A percentile compares a stretch with the other conserved stretches of the same genome.
These are phyloP conservation scores for Dasyurus viverrinus DNA, from an alignment of 2,113 vertebrate species.

Conservation along the genomic window DNA sequence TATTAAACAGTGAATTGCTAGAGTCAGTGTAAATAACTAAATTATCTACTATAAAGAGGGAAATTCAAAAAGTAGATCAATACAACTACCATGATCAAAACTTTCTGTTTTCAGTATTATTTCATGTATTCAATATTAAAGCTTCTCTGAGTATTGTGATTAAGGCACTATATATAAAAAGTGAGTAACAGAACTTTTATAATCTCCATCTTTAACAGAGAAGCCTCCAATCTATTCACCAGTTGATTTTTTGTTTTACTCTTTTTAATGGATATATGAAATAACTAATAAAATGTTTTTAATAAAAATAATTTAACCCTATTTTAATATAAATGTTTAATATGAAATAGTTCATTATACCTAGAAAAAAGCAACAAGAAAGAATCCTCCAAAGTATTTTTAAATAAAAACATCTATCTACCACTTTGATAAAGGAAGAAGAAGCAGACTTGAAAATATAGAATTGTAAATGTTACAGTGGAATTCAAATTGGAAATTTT, in stretches of 20 bases:
- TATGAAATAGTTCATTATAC: neutral
- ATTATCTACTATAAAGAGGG: conserved; percentile 5
- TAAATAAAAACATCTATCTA: neutral
- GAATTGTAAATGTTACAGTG: neutral
- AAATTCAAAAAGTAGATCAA: conserved; percentile 42
- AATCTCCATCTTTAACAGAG: conserved; percentile 36
- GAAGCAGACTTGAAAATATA: neutral
- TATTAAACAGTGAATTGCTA: conserved; percentile 12
- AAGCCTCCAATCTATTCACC: neutral
- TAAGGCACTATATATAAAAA: conserved; percentile 12
- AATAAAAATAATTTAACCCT: neutral
- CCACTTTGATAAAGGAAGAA: neutral
- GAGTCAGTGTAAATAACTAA: conserved; percentile 6
- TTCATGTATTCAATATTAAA: conserved; percentile 51
- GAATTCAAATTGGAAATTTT: neutral
- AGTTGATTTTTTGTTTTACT: neutral
- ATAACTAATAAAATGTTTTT: neutral
- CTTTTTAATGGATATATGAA: neutral
- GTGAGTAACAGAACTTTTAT: conserved; percentile 24
- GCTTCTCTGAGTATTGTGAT: neutral
- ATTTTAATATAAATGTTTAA: neutral
- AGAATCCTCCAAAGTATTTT: neutral
- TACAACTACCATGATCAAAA: conserved; percentile 13
- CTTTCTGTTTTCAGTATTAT: conserved; percentile 35
- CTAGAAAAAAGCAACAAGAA: neutral